Conservation (phyloP, 2,113 vertebrate species). For the Phalacrocorax brasilianus region DNA sequence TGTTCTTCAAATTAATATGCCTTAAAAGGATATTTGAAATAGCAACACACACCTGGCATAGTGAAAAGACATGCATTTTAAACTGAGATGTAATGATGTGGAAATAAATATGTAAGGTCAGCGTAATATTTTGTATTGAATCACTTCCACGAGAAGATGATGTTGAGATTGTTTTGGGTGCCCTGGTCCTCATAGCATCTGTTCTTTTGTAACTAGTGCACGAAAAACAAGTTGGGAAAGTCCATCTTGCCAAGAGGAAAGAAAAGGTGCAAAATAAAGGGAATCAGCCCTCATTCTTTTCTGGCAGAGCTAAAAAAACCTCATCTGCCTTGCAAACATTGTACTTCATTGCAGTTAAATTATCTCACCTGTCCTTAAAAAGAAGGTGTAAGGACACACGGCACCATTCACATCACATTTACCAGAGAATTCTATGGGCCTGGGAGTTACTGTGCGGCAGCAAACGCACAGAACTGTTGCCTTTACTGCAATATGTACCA, state of each 20-base stretch:
- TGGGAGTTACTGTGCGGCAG: background rate
- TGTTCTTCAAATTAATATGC: background rate
- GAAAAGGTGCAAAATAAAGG: background rate
- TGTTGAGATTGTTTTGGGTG: background rate
- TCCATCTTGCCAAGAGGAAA: background rate
- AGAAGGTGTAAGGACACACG: accelerated
- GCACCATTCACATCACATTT: accelerated
- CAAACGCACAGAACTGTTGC: background rate
- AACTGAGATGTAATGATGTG: background rate
- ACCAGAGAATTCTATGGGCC: background rate
- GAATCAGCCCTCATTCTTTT: background rate
- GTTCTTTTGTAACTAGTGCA: background rate
- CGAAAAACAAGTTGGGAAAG: background rate
- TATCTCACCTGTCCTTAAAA: background rate
- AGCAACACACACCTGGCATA: background rate
- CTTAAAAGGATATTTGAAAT: background rate
- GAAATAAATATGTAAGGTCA: background rate
- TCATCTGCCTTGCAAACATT: background rate
- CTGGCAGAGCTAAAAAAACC: background rate
- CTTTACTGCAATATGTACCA: accelerated
- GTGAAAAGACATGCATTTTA: background rate
- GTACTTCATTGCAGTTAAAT: background rate
- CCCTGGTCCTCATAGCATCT: background rate
- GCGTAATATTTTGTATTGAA: background rate
- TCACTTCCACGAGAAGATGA: background rate